Evolutionary conservation across 2,888 invertebrate species (phyloP).

Genomic region (Parnassius smintheus): DNA sequence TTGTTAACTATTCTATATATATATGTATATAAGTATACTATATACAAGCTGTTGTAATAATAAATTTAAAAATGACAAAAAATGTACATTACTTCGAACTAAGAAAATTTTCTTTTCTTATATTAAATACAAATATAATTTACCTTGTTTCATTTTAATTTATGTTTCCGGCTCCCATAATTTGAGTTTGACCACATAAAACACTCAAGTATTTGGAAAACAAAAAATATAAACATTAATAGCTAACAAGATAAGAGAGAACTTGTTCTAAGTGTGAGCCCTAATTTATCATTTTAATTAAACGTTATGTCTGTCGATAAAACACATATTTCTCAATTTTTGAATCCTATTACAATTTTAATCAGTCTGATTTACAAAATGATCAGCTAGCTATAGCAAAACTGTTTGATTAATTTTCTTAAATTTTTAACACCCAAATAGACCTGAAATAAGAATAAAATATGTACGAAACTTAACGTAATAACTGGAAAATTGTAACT

Average conservation of each 20-base stretch:
- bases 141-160: conserved; percentile 20
- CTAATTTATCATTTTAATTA: conserved; percentile 27
- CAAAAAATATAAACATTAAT: conserved; percentile 24
- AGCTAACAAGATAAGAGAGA: conserved; percentile 24
- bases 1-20: too few relatives aligned
- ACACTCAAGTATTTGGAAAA: not conserved
- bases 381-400: conserved; percentile 8
- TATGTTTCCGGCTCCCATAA: conserved; percentile 12
- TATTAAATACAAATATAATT: conserved; percentile 8
- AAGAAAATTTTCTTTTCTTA: too few relatives aligned
- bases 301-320: conserved; percentile 13
- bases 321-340: conserved; percentile 9
- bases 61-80: too few relatives aligned
- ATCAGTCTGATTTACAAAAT: not conserved
- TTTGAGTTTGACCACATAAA: conserved; percentile 1
- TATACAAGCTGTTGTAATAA: too few relatives aligned
- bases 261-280: conserved; percentile 16
- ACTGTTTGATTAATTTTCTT: conserved; percentile 11
- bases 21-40: too few relatives aligned
- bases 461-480: too few relatives aligned
- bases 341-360: conserved; percentile 11
- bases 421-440: too few relatives aligned
- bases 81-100: too few relatives aligned
- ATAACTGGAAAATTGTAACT: too few relatives aligned
- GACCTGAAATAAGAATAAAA: too few relatives aligned